Base-by-base conservation (phyloP, 2,797 vertebrate genomes). In the Labeo calbasu region DNA sequence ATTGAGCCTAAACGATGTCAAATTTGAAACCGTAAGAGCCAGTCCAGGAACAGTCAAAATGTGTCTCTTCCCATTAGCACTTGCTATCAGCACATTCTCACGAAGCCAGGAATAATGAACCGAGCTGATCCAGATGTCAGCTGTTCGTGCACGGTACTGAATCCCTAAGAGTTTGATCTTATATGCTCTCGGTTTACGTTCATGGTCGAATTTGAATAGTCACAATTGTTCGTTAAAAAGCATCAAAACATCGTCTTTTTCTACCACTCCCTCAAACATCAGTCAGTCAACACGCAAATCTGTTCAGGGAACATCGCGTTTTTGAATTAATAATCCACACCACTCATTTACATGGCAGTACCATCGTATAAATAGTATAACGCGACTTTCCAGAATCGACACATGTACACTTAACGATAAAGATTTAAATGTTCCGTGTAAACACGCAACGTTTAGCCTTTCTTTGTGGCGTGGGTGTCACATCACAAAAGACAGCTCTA, bases 401-500 rank as follows among this genome's bases (percentile, higher is more conserved):
- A 32, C 28, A 32, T 2, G 28, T 32, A 32, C 28, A 32, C 23
- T 79, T 57, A 57, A 32, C 2, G 0, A 5, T 21, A 5, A n/a
- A 51, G 15, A 32, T 15, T 14, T 15, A 23, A 3, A 40, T 9
- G 1, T 21, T 17, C 9, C 17, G 28, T 10, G 17, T 5, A n/a
- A 15, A 48, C n/a, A 5, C 6, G 0, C 1, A 59, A 46, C 36
- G 11, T 21, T 43, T 25, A 19, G 4, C 6, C 21, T 48, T n/a
- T 72, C 68, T 81, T 61, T 50, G 40, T 17, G 17, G 19, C 79
- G 68, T 36, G 53, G 79, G 68, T 15, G 69, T 32, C 69, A 81
- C 53, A 21, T 70, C 79, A 81, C 23, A 81, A 55, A 48, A 48
- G 68, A 23, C 50, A 15, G 48, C 14, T 28, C 14, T 1, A 17